Base-by-base conservation (phyloP, 2,888 invertebrate species). In the Eulithis testata region DNA sequence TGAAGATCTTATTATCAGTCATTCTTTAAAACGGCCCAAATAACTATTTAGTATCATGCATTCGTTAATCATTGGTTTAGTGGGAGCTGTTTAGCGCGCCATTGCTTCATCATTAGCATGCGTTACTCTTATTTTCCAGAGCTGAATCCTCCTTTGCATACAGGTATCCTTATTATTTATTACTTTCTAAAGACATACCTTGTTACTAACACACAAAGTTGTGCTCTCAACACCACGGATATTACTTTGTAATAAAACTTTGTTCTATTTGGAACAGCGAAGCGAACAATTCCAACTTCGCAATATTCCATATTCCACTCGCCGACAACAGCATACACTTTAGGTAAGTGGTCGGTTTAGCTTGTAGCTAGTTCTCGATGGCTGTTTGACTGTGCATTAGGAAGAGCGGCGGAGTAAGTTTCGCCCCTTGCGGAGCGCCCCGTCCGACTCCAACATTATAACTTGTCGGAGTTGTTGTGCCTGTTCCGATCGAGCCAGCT, bases 291-390 rank as follows among this genome's bases (percentile, higher is more conserved):
- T 31, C 51, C 44, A 52, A 54, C 47, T 47, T 49, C 14, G 36
- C 12, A 44, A 55, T 55, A 56, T 51, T 51, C 36, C 37, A 58
- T 53, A 58, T 53, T 14, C 8, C 52, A 27, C 40, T 14, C 56
- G 62, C 52, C 57, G 14, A 51, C 53, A 40, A 44, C 53, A 40
- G 63, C 47, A 21, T 27, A 51, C 55, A 62, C 56, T 62, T 62
- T 56, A 56, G n/a, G 53, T 59, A 63, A 63, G 58, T 56, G 62
- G 56, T 63, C 57, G 57, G 57, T 52, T 58, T 54, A 59, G 63
- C 58, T 59, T 58, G 63, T 58, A 45, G 63, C 57, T 52, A 59
- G 63, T 59, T 57, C 49, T 58, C 58, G 49, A 59, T 59, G 54
- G 31, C 49, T 63, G 63, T 58, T 63, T 54, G 43, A 49, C 43